Evolutionary conservation across 1,140 invertebrate species (phyloP), one percentile per base, ranked within the genome.

Genomic region (Papilio dardanus): DNA sequence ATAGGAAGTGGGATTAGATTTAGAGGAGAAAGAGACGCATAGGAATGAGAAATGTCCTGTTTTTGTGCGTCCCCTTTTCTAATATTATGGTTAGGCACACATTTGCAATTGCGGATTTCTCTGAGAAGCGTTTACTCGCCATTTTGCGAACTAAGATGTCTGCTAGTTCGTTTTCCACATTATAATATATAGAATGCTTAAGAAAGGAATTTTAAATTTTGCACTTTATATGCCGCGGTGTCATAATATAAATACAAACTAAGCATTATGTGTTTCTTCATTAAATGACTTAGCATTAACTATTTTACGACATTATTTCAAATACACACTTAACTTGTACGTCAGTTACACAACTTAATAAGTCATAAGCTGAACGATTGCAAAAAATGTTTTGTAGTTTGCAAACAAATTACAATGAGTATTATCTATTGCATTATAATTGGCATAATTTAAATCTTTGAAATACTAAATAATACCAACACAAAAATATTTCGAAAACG

Each of bases 271-370:
- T 54, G 21, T 54, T 54, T 54, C 24, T 62, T 62, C 54, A 62
- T 28, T 28, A 28, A 28, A 62, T 16, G 10, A 62, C 54, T 62
- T 62, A 62, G 50, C 24, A 62, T 62, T 62, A 62, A 62, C 21
- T 28, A 30, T 74, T 16, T 58, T 50, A 71, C 68, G 24, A 71
- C 28, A 30, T 50, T 50, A 71, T 71, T 50, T 71, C 40, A 50
- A 71, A 71, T 46, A 40, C 24, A 46, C 50, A 28, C 14, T 24
- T 12, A 24, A 12, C 3, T 24, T 42, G 14, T 35, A 42, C 28
- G 3, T 14, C n/a, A n/a, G 16, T 71, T 71, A 19, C 42, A 40
- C 40, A 71, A 71, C 21, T 24, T 31, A 71, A 71, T 71, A 50
- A 28, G 50, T 19, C 2, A 16, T n/a, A 40, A 19, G 31, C 28